Evolutionary conservation across 2,888 invertebrate genomes (phyloP), one percentile per base, ranked within the genome.

Genomic region (Netelia melanura): DNA sequence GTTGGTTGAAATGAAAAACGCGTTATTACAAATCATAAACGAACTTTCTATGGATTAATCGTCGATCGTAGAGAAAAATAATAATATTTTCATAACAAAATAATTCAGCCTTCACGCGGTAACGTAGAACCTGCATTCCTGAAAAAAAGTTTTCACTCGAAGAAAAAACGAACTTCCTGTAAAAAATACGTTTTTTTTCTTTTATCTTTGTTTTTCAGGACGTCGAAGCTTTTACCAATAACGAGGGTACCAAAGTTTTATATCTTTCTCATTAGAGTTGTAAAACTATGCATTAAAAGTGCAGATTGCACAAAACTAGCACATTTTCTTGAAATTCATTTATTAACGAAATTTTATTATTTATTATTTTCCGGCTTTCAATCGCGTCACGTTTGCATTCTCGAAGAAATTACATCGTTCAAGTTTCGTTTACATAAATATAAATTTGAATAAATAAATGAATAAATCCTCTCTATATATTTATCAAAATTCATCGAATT

Each of bases 331-430:
- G 44, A 44, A n/a, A 38, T n/a, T 11, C 38, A 9, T 6, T 9
- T 43, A 38, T 3, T n/a, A 43, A 5, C 56, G 0, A 10, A 2
- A 21, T 58, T 44, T 25, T 8, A 62, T 48, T 0, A 17, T 17
- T 43, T 25, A 1, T 74, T 1, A 17, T 65, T 77, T 44, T 67
- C 65, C 38, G n/a, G 30, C 14, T 17, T 38, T 52, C 23, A 25
- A n/a, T 43, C 58, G 2, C 52, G 3, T n/a, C 17, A 44, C 52
- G 58, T 77, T 72, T 71, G 25, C n/a, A 70, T 70, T n/a, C 23
- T 65, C 62, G 71, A 82, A 71, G 54, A 77, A 54, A 25, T 38
- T 70, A 70, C 74, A 11, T 38, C 38, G 5, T 38, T 6, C 38
- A 38, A 38, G 6, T 6, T 38, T 38, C 5, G 6, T 38, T 38